Percentiles rank a stretch among this genome's conserved stretches.
Conservation (phyloP, 1,140 invertebrate species). For the Mycetomoellerius zeteki region DNA sequence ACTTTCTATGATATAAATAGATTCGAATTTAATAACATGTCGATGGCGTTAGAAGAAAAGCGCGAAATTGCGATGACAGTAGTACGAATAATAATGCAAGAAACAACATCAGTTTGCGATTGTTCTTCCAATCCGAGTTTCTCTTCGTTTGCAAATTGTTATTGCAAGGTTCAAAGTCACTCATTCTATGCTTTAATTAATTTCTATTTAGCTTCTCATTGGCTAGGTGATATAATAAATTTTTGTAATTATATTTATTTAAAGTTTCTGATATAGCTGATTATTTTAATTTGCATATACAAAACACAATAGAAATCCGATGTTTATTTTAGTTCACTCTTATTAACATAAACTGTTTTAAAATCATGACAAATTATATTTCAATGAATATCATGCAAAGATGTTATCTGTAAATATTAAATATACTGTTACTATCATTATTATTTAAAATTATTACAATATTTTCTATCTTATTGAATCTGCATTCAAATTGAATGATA, state of each 20-base stretch:
- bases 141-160: neutral
- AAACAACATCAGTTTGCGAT: neutral
- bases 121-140: constrained; percentile 13
- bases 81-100: neutral
- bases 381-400: neutral
- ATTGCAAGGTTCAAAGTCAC: neutral
- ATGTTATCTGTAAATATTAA: neutral
- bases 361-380: constrained; percentile 32
- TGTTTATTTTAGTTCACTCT: too few species aligned
- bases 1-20: neutral
- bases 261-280: neutral
- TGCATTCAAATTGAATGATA: neutral
- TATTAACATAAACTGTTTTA: constrained; percentile 1
- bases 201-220: constrained; percentile 26
- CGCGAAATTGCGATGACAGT: neutral
- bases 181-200: constrained; percentile 5
- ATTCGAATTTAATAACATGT: constrained; percentile 28
- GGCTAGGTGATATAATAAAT: neutral
- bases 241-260: constrained; percentile 9
- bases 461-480: neutral
- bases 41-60: neutral
- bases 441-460: constrained; percentile 3
- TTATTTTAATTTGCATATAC: neutral
- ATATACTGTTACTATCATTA: neutral
- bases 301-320: too few species aligned